These are phyloP conservation scores for Romanogobio albipinnatus DNA, from an alignment of 2,113 vertebrate genomes.

Conservation along the genomic window DNA sequence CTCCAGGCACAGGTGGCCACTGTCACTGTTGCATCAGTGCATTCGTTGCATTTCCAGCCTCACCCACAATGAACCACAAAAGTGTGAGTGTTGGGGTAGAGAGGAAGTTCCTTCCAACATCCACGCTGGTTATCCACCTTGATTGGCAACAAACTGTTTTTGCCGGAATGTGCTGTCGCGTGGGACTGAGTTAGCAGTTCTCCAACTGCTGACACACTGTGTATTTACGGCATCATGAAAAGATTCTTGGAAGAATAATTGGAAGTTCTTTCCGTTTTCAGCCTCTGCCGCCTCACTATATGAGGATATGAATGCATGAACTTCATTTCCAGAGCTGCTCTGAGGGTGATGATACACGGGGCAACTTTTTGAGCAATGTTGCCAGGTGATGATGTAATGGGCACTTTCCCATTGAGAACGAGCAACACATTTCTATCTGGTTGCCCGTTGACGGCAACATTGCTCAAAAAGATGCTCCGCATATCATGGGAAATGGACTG, in stretches of 20 bases:
- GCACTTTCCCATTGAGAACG: too few relatives aligned
- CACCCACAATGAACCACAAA: background rate
- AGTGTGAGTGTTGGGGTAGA: background rate
- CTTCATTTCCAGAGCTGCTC: too few relatives aligned
- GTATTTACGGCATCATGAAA: constrained; percentile 40
- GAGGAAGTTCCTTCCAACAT: background rate
- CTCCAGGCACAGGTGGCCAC: constrained; percentile 50
- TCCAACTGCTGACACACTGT: constrained; percentile 42
- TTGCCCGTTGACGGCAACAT: too few relatives aligned
- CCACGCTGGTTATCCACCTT: constrained; percentile 37
- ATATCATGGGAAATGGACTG: too few relatives aligned
- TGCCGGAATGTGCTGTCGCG: background rate
- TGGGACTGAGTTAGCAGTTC: constrained; percentile 3
- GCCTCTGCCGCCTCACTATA: too few relatives aligned
- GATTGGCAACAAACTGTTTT: constrained; percentile 51
- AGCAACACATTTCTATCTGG: too few relatives aligned
- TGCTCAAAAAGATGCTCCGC: too few relatives aligned
- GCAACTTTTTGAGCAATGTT: too few relatives aligned
- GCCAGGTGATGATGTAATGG: too few relatives aligned
- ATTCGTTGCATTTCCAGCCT: background rate
- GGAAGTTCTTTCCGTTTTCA: background rate
- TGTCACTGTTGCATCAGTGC: constrained; percentile 30
- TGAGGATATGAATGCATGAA: too few relatives aligned
- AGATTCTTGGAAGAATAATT: background rate
- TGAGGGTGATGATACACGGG: too few relatives aligned